These are phyloP conservation scores for Seira ritae DNA, from an alignment of 2,888 invertebrate genomes.

Conservation along the genomic window DNA sequence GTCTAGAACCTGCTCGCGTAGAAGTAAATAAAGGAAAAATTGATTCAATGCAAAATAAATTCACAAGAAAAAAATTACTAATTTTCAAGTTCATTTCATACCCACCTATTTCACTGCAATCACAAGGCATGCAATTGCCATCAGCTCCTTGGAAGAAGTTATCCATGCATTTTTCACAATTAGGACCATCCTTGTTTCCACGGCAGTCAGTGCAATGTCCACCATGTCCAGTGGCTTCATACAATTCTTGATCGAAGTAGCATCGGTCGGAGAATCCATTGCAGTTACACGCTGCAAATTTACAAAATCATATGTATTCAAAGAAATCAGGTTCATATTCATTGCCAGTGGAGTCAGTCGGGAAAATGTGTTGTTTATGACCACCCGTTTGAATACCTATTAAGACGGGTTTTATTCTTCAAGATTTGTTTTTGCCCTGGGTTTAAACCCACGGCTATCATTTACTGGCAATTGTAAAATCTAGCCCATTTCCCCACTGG, in stretches of 20 bases:
- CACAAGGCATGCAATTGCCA: conserved; percentile 86
- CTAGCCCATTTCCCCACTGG: too few relatives aligned
- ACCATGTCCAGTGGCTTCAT: conserved; percentile 93
- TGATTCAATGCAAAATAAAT: not conserved
- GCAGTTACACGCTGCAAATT: conserved; percentile 91
- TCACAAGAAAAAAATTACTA: not conserved
- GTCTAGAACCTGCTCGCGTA: conserved; percentile 92
- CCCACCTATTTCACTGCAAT: conserved; percentile 89
- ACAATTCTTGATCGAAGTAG: conserved; percentile 95
- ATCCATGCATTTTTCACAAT: conserved; percentile 95
- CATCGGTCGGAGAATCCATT: conserved; percentile 96
- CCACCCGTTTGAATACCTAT: too few relatives aligned
- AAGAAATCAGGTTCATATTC: too few relatives aligned
- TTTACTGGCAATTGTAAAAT: too few relatives aligned
- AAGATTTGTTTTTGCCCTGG: too few relatives aligned
- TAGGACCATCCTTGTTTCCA: conserved; percentile 95
- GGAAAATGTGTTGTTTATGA: too few relatives aligned
- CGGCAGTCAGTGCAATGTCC: conserved; percentile 97
- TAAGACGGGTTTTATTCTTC: too few relatives aligned
- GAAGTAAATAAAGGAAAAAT: too few relatives aligned
- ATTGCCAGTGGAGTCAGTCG: not conserved
- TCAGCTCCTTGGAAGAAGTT: conserved; percentile 91
- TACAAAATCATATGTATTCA: too few relatives aligned
- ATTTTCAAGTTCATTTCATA: conserved; percentile 55
- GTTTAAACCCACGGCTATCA: too few relatives aligned